Evolutionary conservation across 2,797 vertebrate genomes (phyloP).

Genomic region (Arrhamphus sclerolepis): DNA sequence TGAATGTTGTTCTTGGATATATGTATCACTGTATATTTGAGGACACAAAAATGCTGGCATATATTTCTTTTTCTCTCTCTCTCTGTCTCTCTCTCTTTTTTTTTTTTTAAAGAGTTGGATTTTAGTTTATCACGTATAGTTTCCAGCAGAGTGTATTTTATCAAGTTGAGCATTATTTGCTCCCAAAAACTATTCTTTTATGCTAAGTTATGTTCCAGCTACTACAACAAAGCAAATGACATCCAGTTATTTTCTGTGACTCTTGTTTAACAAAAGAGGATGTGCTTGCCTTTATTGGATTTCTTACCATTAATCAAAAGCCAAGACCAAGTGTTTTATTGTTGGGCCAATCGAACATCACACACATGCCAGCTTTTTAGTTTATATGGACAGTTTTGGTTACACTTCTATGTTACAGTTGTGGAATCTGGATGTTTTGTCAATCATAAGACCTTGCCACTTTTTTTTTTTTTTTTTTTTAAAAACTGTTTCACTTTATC

Average conservation of each 20-base stretch:
- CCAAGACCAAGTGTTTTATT: slow-evolving; percentile 64
- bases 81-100: no score
- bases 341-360: slow-evolving; percentile 63
- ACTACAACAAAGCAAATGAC: slow-evolving; percentile 48
- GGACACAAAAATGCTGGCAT: slow-evolving; percentile 57
- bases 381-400: slow-evolving; percentile 52
- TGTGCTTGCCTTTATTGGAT: slow-evolving; percentile 53
- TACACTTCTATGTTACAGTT: slow-evolving; percentile 47
- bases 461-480: slow-evolving; percentile 35
- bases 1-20: slow-evolving; percentile 51
- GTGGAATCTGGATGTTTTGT: slow-evolving; percentile 27
- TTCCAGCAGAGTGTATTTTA: slow-evolving; percentile 46
- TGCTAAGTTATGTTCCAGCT: slow-evolving; percentile 45
- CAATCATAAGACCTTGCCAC: slow-evolving; percentile 31
- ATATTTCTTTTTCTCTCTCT: slow-evolving; percentile 32
- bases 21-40: slow-evolving; percentile 40
- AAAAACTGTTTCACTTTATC: slow-evolving; percentile 34
- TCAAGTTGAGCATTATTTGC: slow-evolving; percentile 51
- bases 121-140: slow-evolving; percentile 32
- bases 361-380: slow-evolving; percentile 61
- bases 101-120: no score
- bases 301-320: slow-evolving; percentile 53
- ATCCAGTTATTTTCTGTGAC: slow-evolving; percentile 46
- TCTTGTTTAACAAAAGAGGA: slow-evolving; percentile 49
- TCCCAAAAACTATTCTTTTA: slow-evolving; percentile 33